Evolutionary conservation across 2,888 invertebrate genomes (phyloP).

Genomic region (Norana najaformis): DNA sequence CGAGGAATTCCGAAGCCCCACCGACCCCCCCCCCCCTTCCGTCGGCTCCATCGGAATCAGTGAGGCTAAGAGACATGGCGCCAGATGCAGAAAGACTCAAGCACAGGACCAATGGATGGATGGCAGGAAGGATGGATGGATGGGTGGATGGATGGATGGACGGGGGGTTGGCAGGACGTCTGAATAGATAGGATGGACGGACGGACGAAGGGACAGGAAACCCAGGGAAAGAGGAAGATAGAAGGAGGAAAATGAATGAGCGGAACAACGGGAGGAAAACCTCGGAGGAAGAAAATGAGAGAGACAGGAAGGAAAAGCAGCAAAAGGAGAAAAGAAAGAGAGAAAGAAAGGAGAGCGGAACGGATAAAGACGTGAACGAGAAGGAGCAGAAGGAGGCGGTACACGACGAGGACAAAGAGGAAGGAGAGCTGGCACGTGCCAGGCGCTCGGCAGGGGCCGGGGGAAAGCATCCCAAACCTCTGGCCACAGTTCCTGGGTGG

Average conservation of each 20-base stretch:
- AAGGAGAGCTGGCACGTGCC: not conserved
- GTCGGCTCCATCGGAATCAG: not conserved
- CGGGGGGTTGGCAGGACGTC: not conserved
- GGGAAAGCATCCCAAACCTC: not conserved
- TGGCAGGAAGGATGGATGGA: not conserved
- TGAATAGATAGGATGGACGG: not conserved
- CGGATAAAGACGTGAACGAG: too few relatives aligned
- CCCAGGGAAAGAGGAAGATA: not conserved
- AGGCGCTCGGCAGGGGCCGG: not conserved
- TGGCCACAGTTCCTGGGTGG: not conserved
- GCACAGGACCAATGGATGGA: not conserved
- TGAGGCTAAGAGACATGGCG: slow-evolving; percentile 6
- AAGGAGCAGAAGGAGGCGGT: too few relatives aligned
- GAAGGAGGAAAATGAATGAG: not conserved
- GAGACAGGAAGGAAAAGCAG: not conserved
- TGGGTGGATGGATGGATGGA: not conserved
- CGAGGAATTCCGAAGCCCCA: not conserved
- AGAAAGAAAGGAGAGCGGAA: too few relatives aligned
- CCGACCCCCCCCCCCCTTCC: not conserved
- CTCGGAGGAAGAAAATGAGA: not conserved
- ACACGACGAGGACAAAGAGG: not conserved
- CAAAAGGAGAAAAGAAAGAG: not conserved
- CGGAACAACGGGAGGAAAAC: not conserved
- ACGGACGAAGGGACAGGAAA: not conserved
- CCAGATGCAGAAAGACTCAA: not conserved